phyloP scores from a whole-genome alignment of 2,888 invertebrate species.

The Drosophila atroscutellata region DNA sequence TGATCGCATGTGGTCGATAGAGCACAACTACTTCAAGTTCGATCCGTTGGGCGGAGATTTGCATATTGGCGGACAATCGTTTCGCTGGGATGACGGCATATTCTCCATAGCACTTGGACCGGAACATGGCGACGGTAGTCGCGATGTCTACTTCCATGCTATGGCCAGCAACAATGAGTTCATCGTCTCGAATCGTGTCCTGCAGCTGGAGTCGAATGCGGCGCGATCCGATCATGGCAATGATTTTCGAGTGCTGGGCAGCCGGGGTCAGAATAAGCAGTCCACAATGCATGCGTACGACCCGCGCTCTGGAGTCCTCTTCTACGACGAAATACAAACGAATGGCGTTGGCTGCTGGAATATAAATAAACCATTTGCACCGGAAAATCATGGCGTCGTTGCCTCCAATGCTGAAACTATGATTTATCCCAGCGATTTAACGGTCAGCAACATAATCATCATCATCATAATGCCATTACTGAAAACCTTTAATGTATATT shows the following conservation, averaged over 20 bases:
- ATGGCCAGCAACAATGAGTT: slow-evolving; percentile 90
- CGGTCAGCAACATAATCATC: slow-evolving; percentile 68
- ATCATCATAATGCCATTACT: neutral
- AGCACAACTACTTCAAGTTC: slow-evolving; percentile 90
- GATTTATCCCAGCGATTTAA: slow-evolving; percentile 90
- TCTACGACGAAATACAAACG: slow-evolving; percentile 89
- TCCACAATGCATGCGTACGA: slow-evolving; percentile 90
- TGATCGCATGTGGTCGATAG: slow-evolving; percentile 89
- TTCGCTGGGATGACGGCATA: slow-evolving; percentile 93
- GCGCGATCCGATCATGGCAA: slow-evolving; percentile 86
- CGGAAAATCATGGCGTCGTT: slow-evolving; percentile 86
- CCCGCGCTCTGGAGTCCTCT: slow-evolving; percentile 87
- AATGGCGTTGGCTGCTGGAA: slow-evolving; percentile 93
- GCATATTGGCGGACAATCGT: slow-evolving; percentile 88
- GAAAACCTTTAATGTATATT: slow-evolving; percentile 55
- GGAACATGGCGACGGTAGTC: slow-evolving; percentile 86
- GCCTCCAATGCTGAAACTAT: slow-evolving; percentile 87
- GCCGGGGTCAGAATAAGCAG: slow-evolving; percentile 88
- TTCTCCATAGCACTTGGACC: slow-evolving; percentile 90
- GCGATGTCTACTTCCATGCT: slow-evolving; percentile 91
- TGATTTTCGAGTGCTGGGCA: slow-evolving; percentile 88
- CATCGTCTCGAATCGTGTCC: slow-evolving; percentile 88
- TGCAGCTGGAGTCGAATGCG: slow-evolving; percentile 86
- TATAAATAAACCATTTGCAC: slow-evolving; percentile 84
- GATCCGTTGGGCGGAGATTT: slow-evolving; percentile 90